These are phyloP conservation scores for Emmelina monodactyla DNA, from an alignment of 2,888 invertebrate genomes.

Conservation along the genomic window DNA sequence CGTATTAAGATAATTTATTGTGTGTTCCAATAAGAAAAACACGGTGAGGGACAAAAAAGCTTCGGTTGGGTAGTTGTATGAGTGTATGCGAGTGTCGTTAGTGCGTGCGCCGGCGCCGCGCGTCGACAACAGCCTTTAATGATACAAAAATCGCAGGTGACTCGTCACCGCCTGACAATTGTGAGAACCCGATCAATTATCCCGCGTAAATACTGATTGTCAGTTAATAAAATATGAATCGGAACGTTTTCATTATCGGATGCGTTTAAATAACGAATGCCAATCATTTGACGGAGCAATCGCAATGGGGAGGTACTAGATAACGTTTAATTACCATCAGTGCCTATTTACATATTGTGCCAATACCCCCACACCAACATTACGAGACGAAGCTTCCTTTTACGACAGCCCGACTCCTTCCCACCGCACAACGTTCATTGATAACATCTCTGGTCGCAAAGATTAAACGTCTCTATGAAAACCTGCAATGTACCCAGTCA, in stretches of 20 bases:
- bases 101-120: constrained; percentile 31
- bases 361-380: constrained; percentile 62
- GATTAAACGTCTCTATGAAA: constrained; percentile 40
- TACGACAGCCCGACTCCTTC: no score
- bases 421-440: constrained; percentile 36
- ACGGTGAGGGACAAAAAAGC: constrained; percentile 27
- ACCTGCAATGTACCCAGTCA: constrained; percentile 24
- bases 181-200: constrained; percentile 66
- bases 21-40: constrained; percentile 29
- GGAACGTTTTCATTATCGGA: constrained; percentile 58
- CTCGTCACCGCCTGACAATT: constrained; percentile 57
- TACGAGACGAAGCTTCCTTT: constrained; percentile 55
- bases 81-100: constrained; percentile 26
- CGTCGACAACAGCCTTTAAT: constrained; percentile 32
- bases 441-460: constrained; percentile 52
- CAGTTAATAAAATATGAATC: constrained; percentile 52
- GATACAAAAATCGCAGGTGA: constrained; percentile 43
- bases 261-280: constrained; percentile 51
- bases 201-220: constrained; percentile 59
- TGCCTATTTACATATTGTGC: constrained; percentile 61
- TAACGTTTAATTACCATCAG: constrained; percentile 62
- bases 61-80: constrained; percentile 20
- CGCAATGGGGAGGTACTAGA: constrained; percentile 49
- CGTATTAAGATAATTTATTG: constrained; percentile 47
- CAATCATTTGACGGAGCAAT: constrained; percentile 62